Evolutionary conservation across 2,888 invertebrate genomes (phyloP).

Genomic region (Melanchra persicariae): DNA sequence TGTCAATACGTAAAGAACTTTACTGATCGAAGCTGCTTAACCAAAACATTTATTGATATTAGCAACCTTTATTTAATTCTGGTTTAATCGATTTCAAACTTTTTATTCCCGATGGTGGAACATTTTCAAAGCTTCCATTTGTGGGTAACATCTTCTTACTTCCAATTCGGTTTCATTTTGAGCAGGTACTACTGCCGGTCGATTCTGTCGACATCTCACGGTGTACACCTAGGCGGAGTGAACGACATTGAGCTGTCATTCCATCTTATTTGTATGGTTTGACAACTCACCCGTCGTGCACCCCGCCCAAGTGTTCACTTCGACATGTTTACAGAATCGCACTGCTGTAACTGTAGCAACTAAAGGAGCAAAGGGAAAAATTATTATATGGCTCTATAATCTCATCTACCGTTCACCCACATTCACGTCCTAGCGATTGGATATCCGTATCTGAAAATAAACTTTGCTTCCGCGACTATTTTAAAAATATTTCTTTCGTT

Average conservation of each 20-base stretch:
- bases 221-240: too few relatives aligned
- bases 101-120: not conserved
- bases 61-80: not conserved
- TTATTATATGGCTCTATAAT: not conserved
- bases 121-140: not conserved
- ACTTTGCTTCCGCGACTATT: slow-evolving; percentile 65
- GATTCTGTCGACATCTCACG: too few relatives aligned
- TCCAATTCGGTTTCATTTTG: too few relatives aligned
- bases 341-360: too few relatives aligned
- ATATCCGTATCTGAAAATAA: slow-evolving; percentile 62
- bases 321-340: too few relatives aligned
- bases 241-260: too few relatives aligned
- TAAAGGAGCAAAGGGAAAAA: not conserved
- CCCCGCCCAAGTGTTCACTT: too few relatives aligned
- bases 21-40: not conserved
- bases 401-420: slow-evolving; percentile 26
- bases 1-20: not conserved
- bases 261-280: too few relatives aligned
- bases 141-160: not conserved
- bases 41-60: not conserved
- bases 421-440: slow-evolving; percentile 37
- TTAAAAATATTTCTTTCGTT: slow-evolving; percentile 45
- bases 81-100: not conserved
- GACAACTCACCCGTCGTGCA: too few relatives aligned
- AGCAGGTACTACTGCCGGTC: too few relatives aligned